Conservation (phyloP, 2,888 invertebrate species). For the Agrotis ipsilon region DNA sequence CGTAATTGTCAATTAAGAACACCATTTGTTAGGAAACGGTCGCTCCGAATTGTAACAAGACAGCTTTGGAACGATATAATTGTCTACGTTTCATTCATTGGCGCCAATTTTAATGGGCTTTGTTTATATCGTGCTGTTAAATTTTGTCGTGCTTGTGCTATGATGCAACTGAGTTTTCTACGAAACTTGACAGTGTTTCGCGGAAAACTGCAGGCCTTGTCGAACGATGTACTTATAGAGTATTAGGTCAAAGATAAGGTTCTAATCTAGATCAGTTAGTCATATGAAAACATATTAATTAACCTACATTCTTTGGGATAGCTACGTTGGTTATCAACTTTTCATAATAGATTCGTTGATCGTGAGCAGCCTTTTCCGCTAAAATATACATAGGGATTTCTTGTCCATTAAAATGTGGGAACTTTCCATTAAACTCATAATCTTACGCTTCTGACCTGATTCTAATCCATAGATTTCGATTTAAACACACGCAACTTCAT, state of each 20-base stretch:
- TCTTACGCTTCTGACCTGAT: no score
- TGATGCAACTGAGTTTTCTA: neutral
- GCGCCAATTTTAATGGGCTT: constrained; percentile 8
- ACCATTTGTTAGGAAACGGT: constrained; percentile 33
- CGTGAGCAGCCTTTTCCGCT: no score
- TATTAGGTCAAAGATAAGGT: constrained; percentile 14
- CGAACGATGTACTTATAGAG: neutral
- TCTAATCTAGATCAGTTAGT: neutral
- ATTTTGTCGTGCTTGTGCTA: neutral
- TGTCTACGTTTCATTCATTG: constrained; percentile 27
- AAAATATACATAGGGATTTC: no score
- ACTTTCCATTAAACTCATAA: neutral
- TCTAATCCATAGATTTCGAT: no score
- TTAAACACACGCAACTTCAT: no score
- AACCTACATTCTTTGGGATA: neutral
- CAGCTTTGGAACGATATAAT: constrained; percentile 25
- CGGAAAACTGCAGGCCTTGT: constrained; percentile 5
- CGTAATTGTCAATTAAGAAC: constrained; percentile 41
- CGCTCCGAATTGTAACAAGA: constrained; percentile 7
- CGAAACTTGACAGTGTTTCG: constrained; percentile 6
- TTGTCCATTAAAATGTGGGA: neutral
- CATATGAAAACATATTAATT: neutral
- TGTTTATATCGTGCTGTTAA: neutral
- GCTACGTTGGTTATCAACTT: neutral
- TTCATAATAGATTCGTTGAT: neutral